A percentile compares a stretch with the other conserved stretches of the same genome.
These are phyloP conservation scores for Acrocephalus kingi DNA, from an alignment of 2,113 vertebrate genomes.

Conservation along the genomic window DNA sequence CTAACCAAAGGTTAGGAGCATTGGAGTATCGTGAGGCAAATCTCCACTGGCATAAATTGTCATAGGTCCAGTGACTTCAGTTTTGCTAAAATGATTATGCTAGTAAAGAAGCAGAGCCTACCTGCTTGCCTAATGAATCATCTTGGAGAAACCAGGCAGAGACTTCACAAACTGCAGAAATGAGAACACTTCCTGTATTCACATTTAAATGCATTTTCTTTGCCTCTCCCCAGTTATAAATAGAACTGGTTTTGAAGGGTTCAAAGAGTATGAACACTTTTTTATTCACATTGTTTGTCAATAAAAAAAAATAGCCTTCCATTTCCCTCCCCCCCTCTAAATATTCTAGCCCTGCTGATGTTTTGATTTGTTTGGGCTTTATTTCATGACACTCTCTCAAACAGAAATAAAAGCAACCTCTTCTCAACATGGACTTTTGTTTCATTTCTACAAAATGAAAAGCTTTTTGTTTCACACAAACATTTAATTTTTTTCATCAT, in stretches of 20 bases:
- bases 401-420: background rate
- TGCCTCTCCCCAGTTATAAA: background rate
- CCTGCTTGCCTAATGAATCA: background rate
- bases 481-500: background rate
- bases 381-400: background rate
- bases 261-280: background rate
- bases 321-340: background rate
- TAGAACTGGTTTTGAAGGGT: background rate
- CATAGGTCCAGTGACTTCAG: background rate
- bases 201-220: background rate
- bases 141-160: background rate
- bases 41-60: background rate
- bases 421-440: background rate
- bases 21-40: background rate
- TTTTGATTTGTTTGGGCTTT: slow-evolving; percentile 4
- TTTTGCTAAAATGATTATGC: background rate
- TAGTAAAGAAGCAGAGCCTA: background rate
- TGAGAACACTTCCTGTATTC: background rate
- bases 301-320: background rate
- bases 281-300: background rate
- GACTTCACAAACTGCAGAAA: background rate
- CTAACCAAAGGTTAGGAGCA: background rate
- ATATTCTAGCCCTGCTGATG: background rate
- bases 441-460: background rate
- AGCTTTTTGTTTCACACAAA: background rate